Base-by-base conservation (phyloP, 1,140 invertebrate species). In the Batillaria attramentaria region DNA sequence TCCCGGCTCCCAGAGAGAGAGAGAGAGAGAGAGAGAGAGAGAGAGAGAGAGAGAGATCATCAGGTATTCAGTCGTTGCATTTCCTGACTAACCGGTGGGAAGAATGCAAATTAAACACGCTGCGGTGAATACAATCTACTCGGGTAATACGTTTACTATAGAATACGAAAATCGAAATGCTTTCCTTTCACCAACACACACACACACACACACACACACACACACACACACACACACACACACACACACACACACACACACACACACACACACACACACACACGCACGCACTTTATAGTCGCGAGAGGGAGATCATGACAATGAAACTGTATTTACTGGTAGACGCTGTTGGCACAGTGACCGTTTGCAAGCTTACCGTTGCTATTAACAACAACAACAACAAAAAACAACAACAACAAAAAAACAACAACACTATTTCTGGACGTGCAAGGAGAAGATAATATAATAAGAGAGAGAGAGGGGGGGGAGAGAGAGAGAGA, bases 191-290 rank as follows among this genome's bases (percentile, higher is more conserved):
- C 65, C 20, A 3, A 35, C 65, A 35, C 8, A 35, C 41, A 41
- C 28, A 69, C 2, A 69, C 62, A 69, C 66, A 69, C 31, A 69
- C 66, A 69, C 31, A 69, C 33, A 39, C 0, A 39, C 33, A 39
- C 18, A 16, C 33, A 13, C 2, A 6, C n/a, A 39, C 16, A 13
- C n/a, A 24, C 0, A 60, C 3, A 60, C 57, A n/a, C 46, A 0
- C 46, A 54, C 2, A 2, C 65, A 39, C n/a, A 69, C 31, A 69
- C 31, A 37, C 46, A 54, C 46, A 54, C 46, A 54, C 46, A 54
- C 46, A 54, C 46, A 54, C 46, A 54, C 46, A 54, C 46, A 54
- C 46, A 54, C 46, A 54, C 46, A 54, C 46, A 54, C 46, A 54
- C 46, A 54, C 46, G n/a, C 46, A 54, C 46, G n/a, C 46, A 54